phyloP scores from a whole-genome alignment of 2,113 vertebrate genomes.

The Opisthocomus hoazin region DNA sequence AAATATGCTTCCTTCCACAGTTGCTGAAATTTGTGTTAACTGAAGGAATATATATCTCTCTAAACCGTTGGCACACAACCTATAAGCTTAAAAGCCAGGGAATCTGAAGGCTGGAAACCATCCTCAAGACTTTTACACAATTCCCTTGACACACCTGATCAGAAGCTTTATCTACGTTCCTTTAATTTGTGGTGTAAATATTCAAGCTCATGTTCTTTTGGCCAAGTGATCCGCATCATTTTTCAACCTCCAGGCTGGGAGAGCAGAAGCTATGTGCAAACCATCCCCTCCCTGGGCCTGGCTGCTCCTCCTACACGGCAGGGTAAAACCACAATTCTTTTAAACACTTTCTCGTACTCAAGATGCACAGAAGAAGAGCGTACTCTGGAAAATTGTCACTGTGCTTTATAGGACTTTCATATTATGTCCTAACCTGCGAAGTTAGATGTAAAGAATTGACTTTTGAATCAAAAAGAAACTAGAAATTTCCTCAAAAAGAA shows the following conservation, averaged over 20 bases:
- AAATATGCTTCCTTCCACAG: not conserved
- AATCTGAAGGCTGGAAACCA: not conserved
- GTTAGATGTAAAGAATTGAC: not conserved
- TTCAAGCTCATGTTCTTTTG: not conserved
- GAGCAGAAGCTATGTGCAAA: not conserved
- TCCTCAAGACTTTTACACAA: not conserved
- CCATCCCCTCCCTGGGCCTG: not conserved
- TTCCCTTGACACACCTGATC: not conserved
- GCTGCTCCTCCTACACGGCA: not conserved
- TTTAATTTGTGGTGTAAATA: not conserved
- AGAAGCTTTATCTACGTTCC: not conserved
- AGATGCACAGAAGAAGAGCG: not conserved
- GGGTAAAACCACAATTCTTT: not conserved
- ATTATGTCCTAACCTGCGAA: not conserved
- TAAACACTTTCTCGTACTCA: not conserved
- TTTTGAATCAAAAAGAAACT: not conserved
- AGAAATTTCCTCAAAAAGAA: no score
- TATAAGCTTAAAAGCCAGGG: not conserved
- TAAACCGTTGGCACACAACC: not conserved
- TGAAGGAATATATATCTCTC: not conserved
- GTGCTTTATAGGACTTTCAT: not conserved
- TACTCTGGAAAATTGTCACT: not conserved
- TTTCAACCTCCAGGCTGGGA: not conserved
- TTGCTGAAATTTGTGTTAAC: not conserved
- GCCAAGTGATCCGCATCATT: not conserved